Percentiles rank a stretch among this genome's conserved stretches.
phyloP scores from a whole-genome alignment of 2,113 vertebrate species.

The Mustela nigripes region DNA sequence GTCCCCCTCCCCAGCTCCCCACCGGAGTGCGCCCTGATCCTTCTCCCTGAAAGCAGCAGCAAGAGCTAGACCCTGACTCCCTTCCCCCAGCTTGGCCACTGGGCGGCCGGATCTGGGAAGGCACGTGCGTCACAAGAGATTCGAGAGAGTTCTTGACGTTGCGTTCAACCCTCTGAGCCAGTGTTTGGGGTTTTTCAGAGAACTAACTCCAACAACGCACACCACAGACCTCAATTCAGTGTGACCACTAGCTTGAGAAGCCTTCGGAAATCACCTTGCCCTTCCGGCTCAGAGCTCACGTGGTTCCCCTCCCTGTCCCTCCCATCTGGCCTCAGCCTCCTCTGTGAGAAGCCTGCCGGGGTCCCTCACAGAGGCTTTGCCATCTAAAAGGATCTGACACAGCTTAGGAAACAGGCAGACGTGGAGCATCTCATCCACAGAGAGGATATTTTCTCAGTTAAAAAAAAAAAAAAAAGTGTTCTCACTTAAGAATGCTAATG shows the following conservation, averaged over 20 bases:
- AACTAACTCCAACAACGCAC: neutral
- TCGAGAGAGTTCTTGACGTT: neutral
- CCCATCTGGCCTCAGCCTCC: neutral
- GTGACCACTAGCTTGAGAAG: conserved; percentile 5
- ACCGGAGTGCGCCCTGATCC: accelerated
- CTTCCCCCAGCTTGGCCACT: neutral
- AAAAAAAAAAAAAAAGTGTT: conserved; percentile 78
- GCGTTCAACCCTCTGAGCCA: neutral
- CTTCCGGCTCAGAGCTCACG: neutral
- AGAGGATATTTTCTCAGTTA: conserved; percentile 70
- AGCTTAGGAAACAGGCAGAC: conserved; percentile 20
- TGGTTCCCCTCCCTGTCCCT: neutral
- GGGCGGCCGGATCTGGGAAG: neutral
- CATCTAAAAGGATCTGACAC: conserved; percentile 44
- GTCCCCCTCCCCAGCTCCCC: neutral
- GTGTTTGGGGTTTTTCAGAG: neutral
- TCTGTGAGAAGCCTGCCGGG: neutral
- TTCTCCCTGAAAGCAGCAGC: neutral
- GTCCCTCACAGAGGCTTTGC: neutral
- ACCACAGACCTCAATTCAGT: neutral
- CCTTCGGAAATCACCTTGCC: neutral
- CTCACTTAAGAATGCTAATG: conserved; percentile 85
- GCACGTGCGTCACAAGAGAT: conserved; percentile 3
- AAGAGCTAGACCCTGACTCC: neutral
- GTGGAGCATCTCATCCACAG: neutral